Evolutionary conservation across 2,888 invertebrate species (phyloP), one percentile per base, ranked within the genome.

Genomic region (Limnephilus rhombicus): DNA sequence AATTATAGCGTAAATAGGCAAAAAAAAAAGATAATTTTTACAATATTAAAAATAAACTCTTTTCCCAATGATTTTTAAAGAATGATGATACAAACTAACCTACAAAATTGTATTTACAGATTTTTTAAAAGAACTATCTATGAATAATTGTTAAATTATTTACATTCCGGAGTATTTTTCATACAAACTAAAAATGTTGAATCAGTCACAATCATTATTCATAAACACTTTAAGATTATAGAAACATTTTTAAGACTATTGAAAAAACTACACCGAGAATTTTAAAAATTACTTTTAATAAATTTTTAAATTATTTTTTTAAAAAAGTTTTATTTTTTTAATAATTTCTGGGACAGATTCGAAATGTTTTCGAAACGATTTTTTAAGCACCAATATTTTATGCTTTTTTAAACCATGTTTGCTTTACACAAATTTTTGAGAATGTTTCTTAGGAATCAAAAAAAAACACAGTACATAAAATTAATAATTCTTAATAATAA

Each of bases 81-180:
- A 24, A 68, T 68, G 68, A 68, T 68, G 68, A n/a, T 29, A 89
- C 80, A 31, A 87, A 29, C 34, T 82, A 90, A 9, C 82, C 82
- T 85, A 90, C 13, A 68, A 89, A 34, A 83, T 90, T 90, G 15
- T 41, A 81, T 90, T 31, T 90, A 82, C 90, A 90, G 85, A 90
- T 90, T 90, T 90, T 90, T 89, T 85, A 68, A 90, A 53, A 89
- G 68, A 85, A 41, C 90, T 90, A 90, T 90, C 90, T 90, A 90
- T 18, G 34, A 53, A 53, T 85, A 85, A 85, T 18, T 31, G 80
- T 34, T 80, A 80, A 80, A 37, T 68, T 89, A 80, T 89, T 2
- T 80, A 89, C 80, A 89, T 34, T 87, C 68, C 37, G 88, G 80
- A 37, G 88, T 49, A 49, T 80, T 80, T 80, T 80, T 18, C 15